Percentiles rank a stretch among this genome's conserved stretches.
Conservation (phyloP, 2,113 vertebrate genomes). For the Meriones unguiculatus region DNA sequence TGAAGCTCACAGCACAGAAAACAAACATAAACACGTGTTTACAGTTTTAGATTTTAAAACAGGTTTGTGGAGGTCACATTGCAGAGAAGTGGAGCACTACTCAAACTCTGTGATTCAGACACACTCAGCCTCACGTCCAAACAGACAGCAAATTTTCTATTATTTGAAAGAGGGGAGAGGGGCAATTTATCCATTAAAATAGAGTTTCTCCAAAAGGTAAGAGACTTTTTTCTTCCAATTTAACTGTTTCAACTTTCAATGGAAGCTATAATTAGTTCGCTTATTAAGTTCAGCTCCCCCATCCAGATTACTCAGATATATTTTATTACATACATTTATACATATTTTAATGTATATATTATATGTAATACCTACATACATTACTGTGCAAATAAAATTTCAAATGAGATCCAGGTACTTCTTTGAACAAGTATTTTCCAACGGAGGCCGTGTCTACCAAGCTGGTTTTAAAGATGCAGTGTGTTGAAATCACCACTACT, state of each 20-base stretch:
- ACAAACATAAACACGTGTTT: neutral
- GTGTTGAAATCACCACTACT: neutral
- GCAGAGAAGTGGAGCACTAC: neutral
- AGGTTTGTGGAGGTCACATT: neutral
- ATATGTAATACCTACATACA: too few species aligned
- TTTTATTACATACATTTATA: too few species aligned
- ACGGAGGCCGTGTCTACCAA: neutral
- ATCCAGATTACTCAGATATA: neutral
- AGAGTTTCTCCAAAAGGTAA: neutral
- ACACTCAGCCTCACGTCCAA: neutral
- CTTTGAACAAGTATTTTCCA: conserved; percentile 1
- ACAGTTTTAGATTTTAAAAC: neutral
- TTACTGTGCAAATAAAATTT: neutral
- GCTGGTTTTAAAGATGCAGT: neutral
- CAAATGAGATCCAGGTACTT: neutral
- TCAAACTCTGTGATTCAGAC: neutral
- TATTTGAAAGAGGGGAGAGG: neutral
- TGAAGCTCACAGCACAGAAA: neutral
- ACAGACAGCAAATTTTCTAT: neutral
- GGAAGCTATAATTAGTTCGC: neutral
- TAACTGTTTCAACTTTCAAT: neutral
- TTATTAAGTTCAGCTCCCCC: neutral
- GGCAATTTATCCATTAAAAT: neutral
- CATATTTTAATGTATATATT: too few species aligned
- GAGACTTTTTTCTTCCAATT: neutral